Percentiles rank a stretch among this genome's conserved stretches.
Conservation (phyloP, 2,888 invertebrate genomes). For the Automeris io region DNA sequence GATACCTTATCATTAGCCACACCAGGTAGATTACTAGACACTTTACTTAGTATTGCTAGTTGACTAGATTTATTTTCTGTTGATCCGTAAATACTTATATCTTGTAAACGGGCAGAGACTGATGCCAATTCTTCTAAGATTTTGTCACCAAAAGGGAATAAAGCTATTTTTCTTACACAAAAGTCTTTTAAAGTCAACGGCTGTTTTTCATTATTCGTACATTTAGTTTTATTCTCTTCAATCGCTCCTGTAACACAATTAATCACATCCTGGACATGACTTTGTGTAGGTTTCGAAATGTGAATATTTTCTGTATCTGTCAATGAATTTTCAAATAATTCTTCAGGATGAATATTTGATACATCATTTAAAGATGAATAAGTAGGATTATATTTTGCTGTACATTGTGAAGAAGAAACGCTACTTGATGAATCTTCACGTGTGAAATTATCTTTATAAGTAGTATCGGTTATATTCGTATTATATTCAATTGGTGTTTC, state of each 20-base stretch:
- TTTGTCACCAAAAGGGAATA: conserved; percentile 82
- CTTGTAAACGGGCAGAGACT: conserved; percentile 76
- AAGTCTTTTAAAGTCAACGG: conserved; percentile 79
- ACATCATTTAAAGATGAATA: conserved; percentile 79
- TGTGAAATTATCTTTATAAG: conserved; percentile 37
- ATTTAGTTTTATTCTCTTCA: conserved; percentile 21
- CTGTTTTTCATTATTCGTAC: conserved; percentile 18
- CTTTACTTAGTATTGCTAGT: conserved; percentile 14
- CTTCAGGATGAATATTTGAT: conserved; percentile 73
- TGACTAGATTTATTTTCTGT: conserved; percentile 14
- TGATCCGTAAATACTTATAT: conserved; percentile 38
- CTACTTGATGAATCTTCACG: conserved; percentile 80
- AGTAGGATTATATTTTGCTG: conserved; percentile 81
- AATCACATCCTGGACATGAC: conserved; percentile 66
- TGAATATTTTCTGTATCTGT: conserved; percentile 18
- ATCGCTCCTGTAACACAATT: conserved; percentile 52
- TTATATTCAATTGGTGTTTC: conserved; percentile 36
- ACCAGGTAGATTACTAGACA: conserved; percentile 61
- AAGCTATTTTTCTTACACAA: conserved; percentile 80
- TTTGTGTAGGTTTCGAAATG: conserved; percentile 14
- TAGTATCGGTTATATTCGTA: conserved; percentile 33
- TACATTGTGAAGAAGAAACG: conserved; percentile 82
- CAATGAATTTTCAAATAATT: conserved; percentile 32
- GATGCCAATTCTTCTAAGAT: conserved; percentile 82
- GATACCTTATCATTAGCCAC: conserved; percentile 59